Percentiles rank a stretch among this genome's conserved stretches.
Evolutionary conservation across 2,888 invertebrate genomes (phyloP).

Genomic region (Doris montereyensis): DNA sequence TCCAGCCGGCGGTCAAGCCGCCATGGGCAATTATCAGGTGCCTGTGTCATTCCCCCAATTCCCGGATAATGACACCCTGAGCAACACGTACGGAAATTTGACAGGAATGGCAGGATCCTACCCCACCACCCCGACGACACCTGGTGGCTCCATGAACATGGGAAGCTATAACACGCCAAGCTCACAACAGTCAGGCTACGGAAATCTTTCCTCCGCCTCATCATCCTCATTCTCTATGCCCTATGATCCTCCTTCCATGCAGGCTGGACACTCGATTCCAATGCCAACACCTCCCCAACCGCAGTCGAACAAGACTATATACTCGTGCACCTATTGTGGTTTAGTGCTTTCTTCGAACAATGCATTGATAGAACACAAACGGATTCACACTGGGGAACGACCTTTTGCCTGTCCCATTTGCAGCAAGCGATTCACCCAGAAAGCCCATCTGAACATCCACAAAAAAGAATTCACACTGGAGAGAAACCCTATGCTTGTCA

Average conservation of each 20-base stretch:
- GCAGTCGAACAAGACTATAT: conserved; percentile 31
- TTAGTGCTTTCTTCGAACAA: conserved; percentile 38
- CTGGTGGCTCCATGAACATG: conserved; percentile 12
- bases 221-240: conserved; percentile 37
- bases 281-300: conserved; percentile 12
- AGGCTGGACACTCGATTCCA: conserved; percentile 10
- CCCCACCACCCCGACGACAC: not conserved
- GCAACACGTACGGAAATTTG: conserved; percentile 15
- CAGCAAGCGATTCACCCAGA: conserved; percentile 47
- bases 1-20: not conserved
- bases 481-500: conserved; percentile 56
- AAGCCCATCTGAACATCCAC: conserved; percentile 46
- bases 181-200: conserved; percentile 21
- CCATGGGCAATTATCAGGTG: conserved; percentile 26
- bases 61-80: conserved; percentile 14
- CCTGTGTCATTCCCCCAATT: conserved; percentile 30
- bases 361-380: conserved; percentile 43
- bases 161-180: conserved; percentile 19
- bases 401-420: conserved; percentile 45
- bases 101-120: conserved; percentile 27
- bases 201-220: conserved; percentile 9
- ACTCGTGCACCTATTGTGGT: conserved; percentile 44
- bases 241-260: conserved; percentile 33
- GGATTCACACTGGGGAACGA: conserved; percentile 44
- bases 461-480: conserved; percentile 46